Conservation (phyloP, 2,113 vertebrate species). For the Isurus oxyrinchus region DNA sequence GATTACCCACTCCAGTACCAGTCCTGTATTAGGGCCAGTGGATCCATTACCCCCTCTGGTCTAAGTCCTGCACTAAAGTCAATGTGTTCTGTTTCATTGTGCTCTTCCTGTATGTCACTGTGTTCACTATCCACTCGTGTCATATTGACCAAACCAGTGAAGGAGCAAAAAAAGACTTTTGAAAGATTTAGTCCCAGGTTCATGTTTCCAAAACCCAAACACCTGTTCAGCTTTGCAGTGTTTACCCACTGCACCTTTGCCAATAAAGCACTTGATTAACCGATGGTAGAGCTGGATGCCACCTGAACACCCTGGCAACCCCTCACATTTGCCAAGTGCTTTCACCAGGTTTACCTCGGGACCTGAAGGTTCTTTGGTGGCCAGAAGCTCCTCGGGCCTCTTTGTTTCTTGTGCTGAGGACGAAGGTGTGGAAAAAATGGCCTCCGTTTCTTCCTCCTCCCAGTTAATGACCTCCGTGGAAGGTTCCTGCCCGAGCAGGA, state of each 20-base stretch:
- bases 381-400: not conserved
- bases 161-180: not conserved
- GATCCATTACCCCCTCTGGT: not conserved
- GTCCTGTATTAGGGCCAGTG: not conserved
- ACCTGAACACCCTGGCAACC: not conserved
- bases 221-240: no score
- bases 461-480: not conserved
- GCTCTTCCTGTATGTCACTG: not conserved
- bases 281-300: not conserved
- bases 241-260: not conserved
- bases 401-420: not conserved
- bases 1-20: not conserved
- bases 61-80: not conserved
- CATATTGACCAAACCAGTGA: not conserved
- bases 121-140: not conserved
- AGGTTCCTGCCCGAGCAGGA: constrained; percentile 39
- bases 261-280: not conserved
- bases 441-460: constrained; percentile 38
- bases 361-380: not conserved
- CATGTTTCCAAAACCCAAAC: not conserved
- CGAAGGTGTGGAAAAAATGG: not conserved
- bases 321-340: not conserved
- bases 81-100: not conserved
- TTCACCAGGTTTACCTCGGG: not conserved
- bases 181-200: not conserved